These are phyloP conservation scores for Syritta pipiens DNA, from an alignment of 2,888 invertebrate genomes.

Conservation along the genomic window DNA sequence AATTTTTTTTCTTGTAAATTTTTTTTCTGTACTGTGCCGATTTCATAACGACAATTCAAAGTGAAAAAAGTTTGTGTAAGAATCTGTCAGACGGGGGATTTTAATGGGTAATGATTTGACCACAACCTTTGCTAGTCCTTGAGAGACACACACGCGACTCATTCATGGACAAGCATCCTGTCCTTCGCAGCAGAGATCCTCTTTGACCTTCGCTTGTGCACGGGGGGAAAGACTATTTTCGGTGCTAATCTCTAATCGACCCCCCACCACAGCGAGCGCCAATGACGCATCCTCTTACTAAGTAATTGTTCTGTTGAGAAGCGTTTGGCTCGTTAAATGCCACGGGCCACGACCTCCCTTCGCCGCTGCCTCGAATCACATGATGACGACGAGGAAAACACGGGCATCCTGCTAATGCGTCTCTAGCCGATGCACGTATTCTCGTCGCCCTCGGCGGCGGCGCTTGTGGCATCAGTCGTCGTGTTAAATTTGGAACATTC, in stretches of 20 bases:
- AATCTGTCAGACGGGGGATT: background rate
- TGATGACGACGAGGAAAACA: constrained; percentile 9
- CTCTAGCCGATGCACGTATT: constrained; percentile 22
- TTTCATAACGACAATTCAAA: constrained; percentile 51
- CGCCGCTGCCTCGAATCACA: constrained; percentile 3
- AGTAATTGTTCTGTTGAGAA: no score
- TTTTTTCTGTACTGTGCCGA: constrained; percentile 1
- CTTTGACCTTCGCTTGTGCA: no score
- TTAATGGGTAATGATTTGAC: background rate
- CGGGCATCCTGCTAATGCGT: background rate
- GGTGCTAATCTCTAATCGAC: no score
- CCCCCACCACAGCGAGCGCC: no score
- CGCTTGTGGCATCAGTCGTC: constrained; percentile 5
- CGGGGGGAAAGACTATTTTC: no score
- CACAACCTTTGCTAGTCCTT: no score
- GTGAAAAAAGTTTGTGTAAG: constrained; percentile 28
- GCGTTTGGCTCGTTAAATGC: no score
- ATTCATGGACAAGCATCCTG: no score
- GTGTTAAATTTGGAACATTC: constrained; percentile 19
- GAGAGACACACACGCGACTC: no score
- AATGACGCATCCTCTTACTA: no score
- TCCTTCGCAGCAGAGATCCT: no score
- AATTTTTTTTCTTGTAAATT: background rate
- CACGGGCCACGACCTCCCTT: constrained; percentile 5
- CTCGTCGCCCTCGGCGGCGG: no score